Evolutionary conservation across 2,888 invertebrate genomes (phyloP), one percentile per base, ranked within the genome.

Genomic region (Oasisia sp.): DNA sequence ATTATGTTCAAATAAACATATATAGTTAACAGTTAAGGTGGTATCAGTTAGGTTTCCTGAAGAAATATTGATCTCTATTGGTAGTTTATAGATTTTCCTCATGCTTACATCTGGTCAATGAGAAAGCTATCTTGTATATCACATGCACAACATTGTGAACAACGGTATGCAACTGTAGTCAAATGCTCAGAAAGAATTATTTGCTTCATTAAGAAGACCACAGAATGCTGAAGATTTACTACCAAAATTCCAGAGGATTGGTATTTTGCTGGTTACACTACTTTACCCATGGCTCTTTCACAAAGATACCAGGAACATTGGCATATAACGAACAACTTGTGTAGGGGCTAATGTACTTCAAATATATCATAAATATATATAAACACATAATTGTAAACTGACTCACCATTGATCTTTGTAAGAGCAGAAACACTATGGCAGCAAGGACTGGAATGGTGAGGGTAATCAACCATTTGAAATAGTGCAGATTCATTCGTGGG

Each of bases 331-430:
- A 50, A 50, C 50, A 50, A 50, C 12, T 50, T 50, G 50, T 9
- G 74, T 74, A 38, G 38, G 38, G 38, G 38, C 38, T 38, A 74
- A 74, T 74, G 14, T 74, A 19, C 74, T 74, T 74, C 0, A 74
- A 74, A 14, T 74, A 19, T 74, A 27, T 74, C 74, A 27, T 74
- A 3, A 2, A 74, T 19, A 3, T 74, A 56, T 27, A n/a, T 74
- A 74, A 19, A 74, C 74, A 74, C 74, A 74, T 27, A 5, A 74
- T 19, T n/a, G n/a, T 74, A 74, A 27, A 74, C n/a, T 74, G 74
- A 74, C 27, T 74, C 74, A 74, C 74, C 74, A 74, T 74, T 74
- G 74, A 74, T 74, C 74, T 74, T 74, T 74, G 74, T 74, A 74
- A 74, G 74, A 74, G n/a, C 74, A 74, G 27, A 74, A n/a, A 74